These are phyloP conservation scores for Tricholaema leucomelas DNA, from an alignment of 2,113 vertebrate species.

Conservation along the genomic window DNA sequence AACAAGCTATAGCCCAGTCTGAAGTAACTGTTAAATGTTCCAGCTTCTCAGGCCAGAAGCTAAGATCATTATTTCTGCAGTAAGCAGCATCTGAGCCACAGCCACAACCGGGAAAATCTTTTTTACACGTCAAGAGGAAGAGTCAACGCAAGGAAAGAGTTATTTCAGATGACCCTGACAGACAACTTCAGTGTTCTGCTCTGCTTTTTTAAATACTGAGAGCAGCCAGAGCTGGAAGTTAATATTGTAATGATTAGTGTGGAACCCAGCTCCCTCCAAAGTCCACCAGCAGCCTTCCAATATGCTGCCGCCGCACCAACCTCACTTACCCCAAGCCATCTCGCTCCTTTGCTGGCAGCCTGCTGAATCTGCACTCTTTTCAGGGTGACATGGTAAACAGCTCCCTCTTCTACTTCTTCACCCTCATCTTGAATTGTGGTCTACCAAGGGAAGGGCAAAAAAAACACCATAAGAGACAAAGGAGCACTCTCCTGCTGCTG, in stretches of 20 bases:
- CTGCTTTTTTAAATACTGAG: not conserved
- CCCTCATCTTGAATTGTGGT: conserved; percentile 94
- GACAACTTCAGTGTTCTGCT: not conserved
- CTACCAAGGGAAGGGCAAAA: conserved; percentile 71
- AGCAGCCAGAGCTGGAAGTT: conserved; percentile 34
- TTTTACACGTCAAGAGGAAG: not conserved
- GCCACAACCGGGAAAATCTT: not conserved
- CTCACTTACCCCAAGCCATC: conserved; percentile 81
- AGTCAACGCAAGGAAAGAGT: not conserved
- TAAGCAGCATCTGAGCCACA: not conserved
- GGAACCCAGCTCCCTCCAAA: conserved; percentile 57
- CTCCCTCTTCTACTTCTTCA: conserved; percentile 96
- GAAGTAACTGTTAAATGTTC: not conserved
- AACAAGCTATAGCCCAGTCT: not conserved
- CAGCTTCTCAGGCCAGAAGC: not conserved
- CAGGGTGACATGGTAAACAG: conserved; percentile 93
- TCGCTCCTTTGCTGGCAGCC: conserved; percentile 93
- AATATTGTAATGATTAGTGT: not conserved
- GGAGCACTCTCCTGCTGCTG: not conserved
- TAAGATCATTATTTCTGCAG: not conserved
- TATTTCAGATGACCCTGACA: not conserved
- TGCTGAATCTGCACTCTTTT: conserved; percentile 95
- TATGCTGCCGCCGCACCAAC: not conserved
- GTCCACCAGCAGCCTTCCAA: conserved; percentile 28
- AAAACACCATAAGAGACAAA: not conserved